Evolutionary conservation across 2,113 vertebrate species (phyloP), one percentile per base, ranked within the genome.

Genomic region (Mastomys natalensis): DNA sequence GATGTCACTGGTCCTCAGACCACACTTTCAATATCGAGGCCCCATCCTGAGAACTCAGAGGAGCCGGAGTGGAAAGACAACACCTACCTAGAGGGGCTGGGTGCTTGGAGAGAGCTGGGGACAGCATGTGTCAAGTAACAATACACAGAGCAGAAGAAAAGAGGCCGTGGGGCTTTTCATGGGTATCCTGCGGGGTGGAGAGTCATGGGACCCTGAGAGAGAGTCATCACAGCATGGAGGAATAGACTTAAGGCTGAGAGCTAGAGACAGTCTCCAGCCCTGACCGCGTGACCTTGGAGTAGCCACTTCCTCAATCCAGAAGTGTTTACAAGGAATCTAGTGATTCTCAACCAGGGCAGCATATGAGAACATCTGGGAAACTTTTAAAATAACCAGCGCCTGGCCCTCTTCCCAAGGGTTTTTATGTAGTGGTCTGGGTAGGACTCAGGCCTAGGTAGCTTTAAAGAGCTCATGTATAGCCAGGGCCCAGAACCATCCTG

Each of bases 381-480:
- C 66, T 95, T 97, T 95, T 62, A 74, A 92, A 96, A 92, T 68
- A 66, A 93, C 95, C 92, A 88, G 82, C 3, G 48, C 87, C 92
- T 73, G 87, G 62, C 45, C 43, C 60, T 55, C 95, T 95, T 90
- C 66, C 95, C 21, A 0, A 45, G 70, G 29, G 87, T 8, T 87
- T 91, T 96, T 58, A 84, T 37, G 10, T 31, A 88, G 95, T 58
- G 80, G 51, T 91, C 92, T 93, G 64, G 60, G 22, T 24, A 82
- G 68, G 80, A 40, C 68, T 95, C 51, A 51, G 78, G 55, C 43
- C 78, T 22, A 60, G 87, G 74, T 80, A 40, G 4, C 53, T 91
- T 96, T 87, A 24, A 48, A 95, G 88, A 53, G 45, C 77, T 78
- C 53, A 58, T 3, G 58, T 11, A 90, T 70, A 72, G 37, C 84